Conservation (phyloP, 2,113 vertebrate species). For the Todiramphus chloris region DNA sequence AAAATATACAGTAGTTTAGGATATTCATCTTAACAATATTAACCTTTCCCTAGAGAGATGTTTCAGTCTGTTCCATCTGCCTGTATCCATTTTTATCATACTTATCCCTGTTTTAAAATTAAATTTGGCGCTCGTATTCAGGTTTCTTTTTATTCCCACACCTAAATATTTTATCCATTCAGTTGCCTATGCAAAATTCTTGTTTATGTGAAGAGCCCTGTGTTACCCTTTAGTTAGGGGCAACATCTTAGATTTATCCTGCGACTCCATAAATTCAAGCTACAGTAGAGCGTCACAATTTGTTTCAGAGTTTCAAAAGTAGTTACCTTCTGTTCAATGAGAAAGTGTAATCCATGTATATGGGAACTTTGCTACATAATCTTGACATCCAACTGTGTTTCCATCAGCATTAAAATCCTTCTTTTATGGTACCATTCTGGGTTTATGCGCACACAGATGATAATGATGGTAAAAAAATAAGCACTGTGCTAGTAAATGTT, state of each 20-base stretch:
- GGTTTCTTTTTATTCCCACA: not conserved
- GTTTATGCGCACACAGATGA: not conserved
- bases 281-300: not conserved
- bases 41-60: constrained; percentile 5
- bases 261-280: not conserved
- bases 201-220: not conserved
- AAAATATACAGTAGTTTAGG: constrained; percentile 12
- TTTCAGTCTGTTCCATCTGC: constrained; percentile 39
- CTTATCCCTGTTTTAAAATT: constrained; percentile 11
- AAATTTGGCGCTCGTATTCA: not conserved
- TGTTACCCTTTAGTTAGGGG: not conserved
- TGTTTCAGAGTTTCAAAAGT: not conserved
- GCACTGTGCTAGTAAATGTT: not conserved
- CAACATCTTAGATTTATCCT: not conserved
- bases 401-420: not conserved
- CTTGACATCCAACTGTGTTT: not conserved
- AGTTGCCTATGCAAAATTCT: not conserved
- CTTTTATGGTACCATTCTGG: not conserved
- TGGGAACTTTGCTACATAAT: not conserved
- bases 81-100: constrained; percentile 30
- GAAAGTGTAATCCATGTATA: not conserved
- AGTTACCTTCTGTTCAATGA: not conserved
- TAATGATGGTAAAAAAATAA: not conserved
- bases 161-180: constrained; percentile 14
- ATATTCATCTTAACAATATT: constrained; percentile 30